Evolutionary conservation across 2,797 vertebrate species (phyloP).

Genomic region (Dryobates pubescens): DNA sequence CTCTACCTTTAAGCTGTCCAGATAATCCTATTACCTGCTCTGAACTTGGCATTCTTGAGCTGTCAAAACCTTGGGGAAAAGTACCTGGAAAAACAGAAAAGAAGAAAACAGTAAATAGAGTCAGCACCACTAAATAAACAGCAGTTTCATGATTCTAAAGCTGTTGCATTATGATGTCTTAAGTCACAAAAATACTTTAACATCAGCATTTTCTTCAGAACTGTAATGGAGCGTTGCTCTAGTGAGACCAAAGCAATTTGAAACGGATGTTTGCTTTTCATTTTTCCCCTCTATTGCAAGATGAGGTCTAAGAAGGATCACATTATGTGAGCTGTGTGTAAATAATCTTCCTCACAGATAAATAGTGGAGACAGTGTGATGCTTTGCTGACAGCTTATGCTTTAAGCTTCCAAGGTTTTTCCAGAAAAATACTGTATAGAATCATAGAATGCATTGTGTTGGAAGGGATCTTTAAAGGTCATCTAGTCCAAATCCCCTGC

Average conservation of each 20-base stretch:
- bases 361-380: background rate
- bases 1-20: background rate
- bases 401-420: constrained; percentile 12
- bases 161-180: background rate
- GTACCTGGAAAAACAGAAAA: background rate
- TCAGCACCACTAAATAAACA: background rate
- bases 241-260: background rate
- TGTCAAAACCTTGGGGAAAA: background rate
- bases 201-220: background rate
- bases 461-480: too few species aligned
- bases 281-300: background rate
- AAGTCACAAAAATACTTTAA: background rate
- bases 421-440: background rate
- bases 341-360: background rate
- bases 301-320: background rate
- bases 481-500: too few species aligned
- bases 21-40: background rate
- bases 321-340: background rate
- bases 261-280: background rate
- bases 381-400: background rate
- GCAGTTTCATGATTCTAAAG: background rate
- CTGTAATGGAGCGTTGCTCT: background rate
- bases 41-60: accelerated
- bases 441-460: too few species aligned
- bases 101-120: background rate